Evolutionary conservation across 2,888 invertebrate genomes (phyloP).

Genomic region (Acrocera orbiculus): DNA sequence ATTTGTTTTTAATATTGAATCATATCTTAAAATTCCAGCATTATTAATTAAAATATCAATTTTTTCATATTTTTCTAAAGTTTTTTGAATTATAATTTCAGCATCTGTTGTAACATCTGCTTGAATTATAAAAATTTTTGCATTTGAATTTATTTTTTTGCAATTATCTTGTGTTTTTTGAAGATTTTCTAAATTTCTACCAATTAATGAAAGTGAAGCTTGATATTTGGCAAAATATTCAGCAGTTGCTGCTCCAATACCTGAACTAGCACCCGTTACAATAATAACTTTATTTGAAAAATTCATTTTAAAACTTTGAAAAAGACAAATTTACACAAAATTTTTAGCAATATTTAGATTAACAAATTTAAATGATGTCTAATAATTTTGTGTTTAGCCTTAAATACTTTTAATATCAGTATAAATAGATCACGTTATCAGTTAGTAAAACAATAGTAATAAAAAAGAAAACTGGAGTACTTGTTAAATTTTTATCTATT

Average conservation of each 20-base stretch:
- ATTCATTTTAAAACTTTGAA: neutral
- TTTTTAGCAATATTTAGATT: too few species aligned
- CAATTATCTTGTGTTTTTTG: conserved; percentile 42
- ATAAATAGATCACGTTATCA: too few species aligned
- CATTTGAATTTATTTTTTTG: conserved; percentile 31
- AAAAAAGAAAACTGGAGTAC: too few species aligned
- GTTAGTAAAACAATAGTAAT: too few species aligned
- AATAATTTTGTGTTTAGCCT: too few species aligned
- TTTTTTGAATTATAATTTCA: conserved; percentile 44
- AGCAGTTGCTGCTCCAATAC: conserved; percentile 55
- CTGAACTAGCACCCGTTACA: conserved; percentile 55
- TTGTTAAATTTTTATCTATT: too few species aligned
- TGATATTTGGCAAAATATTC: conserved; percentile 45
- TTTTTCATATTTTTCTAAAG: conserved; percentile 45
- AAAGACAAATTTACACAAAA: neutral
- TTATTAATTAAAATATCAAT: conserved; percentile 70
- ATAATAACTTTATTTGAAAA: conserved; percentile 30
- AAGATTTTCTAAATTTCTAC: conserved; percentile 50
- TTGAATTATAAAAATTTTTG: conserved; percentile 44
- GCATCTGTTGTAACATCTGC: conserved; percentile 46
- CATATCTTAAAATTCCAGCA: conserved; percentile 68
- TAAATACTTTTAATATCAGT: too few species aligned
- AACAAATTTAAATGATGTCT: too few species aligned
- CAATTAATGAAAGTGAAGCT: conserved; percentile 44
- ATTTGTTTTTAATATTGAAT: conserved; percentile 63